Evolutionary conservation across 92 coral and sea anemone species (phyloP).

Genomic region (Blastomussa wellsi): DNA sequence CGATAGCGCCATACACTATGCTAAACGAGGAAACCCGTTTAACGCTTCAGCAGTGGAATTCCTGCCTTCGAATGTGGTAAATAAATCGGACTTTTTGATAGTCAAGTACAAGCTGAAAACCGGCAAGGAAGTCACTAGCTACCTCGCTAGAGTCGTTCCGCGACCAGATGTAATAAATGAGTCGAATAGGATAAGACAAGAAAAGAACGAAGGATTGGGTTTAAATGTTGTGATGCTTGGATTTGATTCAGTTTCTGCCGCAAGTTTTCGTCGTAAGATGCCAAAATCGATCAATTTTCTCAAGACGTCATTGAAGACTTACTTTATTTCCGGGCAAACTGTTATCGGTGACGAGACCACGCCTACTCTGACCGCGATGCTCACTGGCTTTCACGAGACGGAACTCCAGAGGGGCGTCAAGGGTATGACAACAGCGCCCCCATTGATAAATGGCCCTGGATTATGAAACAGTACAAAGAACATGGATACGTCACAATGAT

Average conservation of each 20-base stretch:
- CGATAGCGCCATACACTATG: slow-evolving; percentile 31
- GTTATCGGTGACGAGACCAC: slow-evolving; percentile 92
- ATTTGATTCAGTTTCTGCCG: slow-evolving; percentile 77
- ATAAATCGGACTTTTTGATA: slow-evolving; percentile 69
- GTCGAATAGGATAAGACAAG: slow-evolving; percentile 8
- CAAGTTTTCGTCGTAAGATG: slow-evolving; percentile 84
- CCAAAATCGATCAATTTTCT: slow-evolving; percentile 68
- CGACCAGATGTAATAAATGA: slow-evolving; percentile 27
- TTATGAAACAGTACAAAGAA: slow-evolving; percentile 69
- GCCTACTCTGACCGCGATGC: slow-evolving; percentile 88
- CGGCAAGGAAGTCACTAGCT: slow-evolving; percentile 31
- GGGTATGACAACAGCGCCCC: slow-evolving; percentile 60
- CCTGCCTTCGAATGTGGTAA: slow-evolving; percentile 41
- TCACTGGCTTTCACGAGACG: slow-evolving; percentile 79
- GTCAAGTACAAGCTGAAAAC: slow-evolving; percentile 46
- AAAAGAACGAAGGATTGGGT: slow-evolving; percentile 9
- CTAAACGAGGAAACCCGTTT: slow-evolving; percentile 34
- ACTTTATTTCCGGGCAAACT: slow-evolving; percentile 73
- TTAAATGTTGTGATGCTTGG: slow-evolving; percentile 83
- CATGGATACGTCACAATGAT: slow-evolving; percentile 78
- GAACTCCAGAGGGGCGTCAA: slow-evolving; percentile 74
- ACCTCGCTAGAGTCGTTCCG: slow-evolving; percentile 65
- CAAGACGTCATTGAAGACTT: slow-evolving; percentile 60
- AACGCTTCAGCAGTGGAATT: not conserved
- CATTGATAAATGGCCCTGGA: slow-evolving; percentile 96